Conservation (phyloP, 2,888 invertebrate species). For the Melitaea athalia region DNA sequence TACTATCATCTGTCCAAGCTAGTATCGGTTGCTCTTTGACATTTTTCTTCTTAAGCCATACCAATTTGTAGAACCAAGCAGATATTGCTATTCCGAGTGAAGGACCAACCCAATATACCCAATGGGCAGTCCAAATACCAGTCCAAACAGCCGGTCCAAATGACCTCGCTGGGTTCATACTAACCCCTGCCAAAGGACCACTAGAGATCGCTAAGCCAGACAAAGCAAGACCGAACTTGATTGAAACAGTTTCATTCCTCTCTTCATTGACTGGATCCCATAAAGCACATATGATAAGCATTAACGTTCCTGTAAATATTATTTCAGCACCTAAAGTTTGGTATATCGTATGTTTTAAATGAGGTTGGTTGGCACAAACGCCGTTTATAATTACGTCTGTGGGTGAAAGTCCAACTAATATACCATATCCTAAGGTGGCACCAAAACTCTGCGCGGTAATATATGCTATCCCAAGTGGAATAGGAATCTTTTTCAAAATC, state of each 20-base stretch:
- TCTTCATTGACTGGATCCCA: conserved; percentile 87
- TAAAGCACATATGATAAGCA: conserved; percentile 85
- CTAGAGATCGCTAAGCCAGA: conserved; percentile 84
- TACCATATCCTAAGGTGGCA: conserved; percentile 85
- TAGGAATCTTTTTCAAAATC: conserved; percentile 79
- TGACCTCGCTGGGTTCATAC: conserved; percentile 87
- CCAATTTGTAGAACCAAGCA: conserved; percentile 56
- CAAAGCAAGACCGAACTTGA: conserved; percentile 86
- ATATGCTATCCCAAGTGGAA: conserved; percentile 83
- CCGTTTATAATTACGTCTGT: conserved; percentile 53
- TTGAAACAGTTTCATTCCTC: conserved; percentile 84
- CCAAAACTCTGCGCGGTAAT: conserved; percentile 85
- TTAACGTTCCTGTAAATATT: conserved; percentile 83
- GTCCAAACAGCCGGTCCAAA: conserved; percentile 88
- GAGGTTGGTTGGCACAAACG: conserved; percentile 85
- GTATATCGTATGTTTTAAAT: conserved; percentile 64
- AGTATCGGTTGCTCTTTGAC: conserved; percentile 10
- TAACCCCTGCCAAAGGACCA: conserved; percentile 86
- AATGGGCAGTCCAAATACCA: conserved; percentile 84
- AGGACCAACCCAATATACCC: conserved; percentile 88
- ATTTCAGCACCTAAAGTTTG: conserved; percentile 85
- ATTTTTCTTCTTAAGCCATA: conserved; percentile 51
- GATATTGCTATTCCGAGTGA: conserved; percentile 57
- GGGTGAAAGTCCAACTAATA: conserved; percentile 80
- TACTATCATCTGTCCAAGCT: conserved; percentile 19